Percentiles rank a stretch among this genome's conserved stretches.
Evolutionary conservation across 2,113 vertebrate genomes (phyloP).

Genomic region (Motacilla tschutschensis): DNA sequence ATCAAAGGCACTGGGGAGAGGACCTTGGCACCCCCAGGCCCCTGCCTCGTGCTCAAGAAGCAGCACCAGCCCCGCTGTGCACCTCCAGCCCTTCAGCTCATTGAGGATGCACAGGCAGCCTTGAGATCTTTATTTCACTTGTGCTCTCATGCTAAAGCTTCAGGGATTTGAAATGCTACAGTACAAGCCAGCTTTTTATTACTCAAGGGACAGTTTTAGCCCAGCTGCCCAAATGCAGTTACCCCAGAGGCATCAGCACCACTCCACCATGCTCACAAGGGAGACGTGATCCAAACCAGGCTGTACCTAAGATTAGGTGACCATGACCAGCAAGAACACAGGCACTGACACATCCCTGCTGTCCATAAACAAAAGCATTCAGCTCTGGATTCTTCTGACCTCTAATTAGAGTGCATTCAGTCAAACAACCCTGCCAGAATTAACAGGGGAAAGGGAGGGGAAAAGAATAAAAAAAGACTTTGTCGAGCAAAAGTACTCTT

Average conservation of each 20-base stretch:
- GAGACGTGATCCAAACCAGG: neutral
- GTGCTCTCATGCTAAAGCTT: neutral
- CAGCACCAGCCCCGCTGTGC: neutral
- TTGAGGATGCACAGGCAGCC: neutral
- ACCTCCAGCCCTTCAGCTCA: neutral
- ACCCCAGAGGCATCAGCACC: neutral
- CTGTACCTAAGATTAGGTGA: neutral
- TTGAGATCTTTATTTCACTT: neutral
- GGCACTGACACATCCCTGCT: neutral
- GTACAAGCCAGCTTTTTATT: neutral
- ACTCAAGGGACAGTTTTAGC: neutral
- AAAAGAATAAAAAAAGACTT: conserved; percentile 54
- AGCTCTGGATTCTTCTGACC: neutral
- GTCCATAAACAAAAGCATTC: neutral
- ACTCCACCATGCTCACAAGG: neutral
- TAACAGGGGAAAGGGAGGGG: conserved; percentile 34
- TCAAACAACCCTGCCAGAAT: conserved; percentile 46
- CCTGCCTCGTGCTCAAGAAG: neutral
- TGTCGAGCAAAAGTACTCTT: conserved; percentile 49
- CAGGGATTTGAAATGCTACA: neutral
- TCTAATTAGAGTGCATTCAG: neutral
- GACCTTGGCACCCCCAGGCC: neutral
- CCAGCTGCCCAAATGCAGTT: neutral
- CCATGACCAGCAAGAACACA: accelerated
- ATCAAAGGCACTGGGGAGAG: neutral